phyloP scores from a whole-genome alignment of 1,140 invertebrate species.

The Macrosteles quadrilineatus region DNA sequence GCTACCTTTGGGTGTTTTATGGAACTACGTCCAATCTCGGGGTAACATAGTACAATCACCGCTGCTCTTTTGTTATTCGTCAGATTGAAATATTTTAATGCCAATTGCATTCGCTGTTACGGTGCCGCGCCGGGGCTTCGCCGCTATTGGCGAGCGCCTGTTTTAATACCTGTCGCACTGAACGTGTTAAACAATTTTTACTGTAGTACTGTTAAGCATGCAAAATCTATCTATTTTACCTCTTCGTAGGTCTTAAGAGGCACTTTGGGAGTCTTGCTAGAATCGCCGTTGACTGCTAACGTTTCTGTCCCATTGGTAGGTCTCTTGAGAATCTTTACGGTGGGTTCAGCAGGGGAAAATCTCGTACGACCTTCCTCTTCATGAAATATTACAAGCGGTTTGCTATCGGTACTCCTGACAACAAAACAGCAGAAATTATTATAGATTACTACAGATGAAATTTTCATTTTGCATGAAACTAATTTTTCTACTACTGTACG shows the following conservation, averaged over 20 bases:
- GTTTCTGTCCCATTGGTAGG: neutral
- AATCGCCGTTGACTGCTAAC: conserved; percentile 4
- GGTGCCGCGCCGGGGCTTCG: no score
- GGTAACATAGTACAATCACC: no score
- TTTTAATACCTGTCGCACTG: no score
- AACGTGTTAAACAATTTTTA: no score
- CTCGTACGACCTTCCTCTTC: conserved; percentile 16
- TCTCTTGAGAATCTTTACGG: conserved; percentile 20
- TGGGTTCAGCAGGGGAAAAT: conserved; percentile 8
- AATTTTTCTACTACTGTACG: neutral
- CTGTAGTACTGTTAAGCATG: no score
- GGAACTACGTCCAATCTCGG: no score
- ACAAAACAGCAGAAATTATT: neutral
- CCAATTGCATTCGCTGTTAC: no score
- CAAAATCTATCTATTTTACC: no score
- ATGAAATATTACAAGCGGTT: conserved; percentile 14
- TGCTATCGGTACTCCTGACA: conserved; percentile 15
- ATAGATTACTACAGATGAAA: neutral
- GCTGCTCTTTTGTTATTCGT: no score
- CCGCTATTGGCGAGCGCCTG: no score
- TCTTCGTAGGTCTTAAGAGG: conserved; percentile 23
- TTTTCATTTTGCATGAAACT: neutral
- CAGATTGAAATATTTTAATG: no score
- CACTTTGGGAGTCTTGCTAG: conserved; percentile 9
- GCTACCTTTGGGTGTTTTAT: no score